Base-by-base conservation (phyloP, 2,797 vertebrate genomes). In the Smutsia gigantea region DNA sequence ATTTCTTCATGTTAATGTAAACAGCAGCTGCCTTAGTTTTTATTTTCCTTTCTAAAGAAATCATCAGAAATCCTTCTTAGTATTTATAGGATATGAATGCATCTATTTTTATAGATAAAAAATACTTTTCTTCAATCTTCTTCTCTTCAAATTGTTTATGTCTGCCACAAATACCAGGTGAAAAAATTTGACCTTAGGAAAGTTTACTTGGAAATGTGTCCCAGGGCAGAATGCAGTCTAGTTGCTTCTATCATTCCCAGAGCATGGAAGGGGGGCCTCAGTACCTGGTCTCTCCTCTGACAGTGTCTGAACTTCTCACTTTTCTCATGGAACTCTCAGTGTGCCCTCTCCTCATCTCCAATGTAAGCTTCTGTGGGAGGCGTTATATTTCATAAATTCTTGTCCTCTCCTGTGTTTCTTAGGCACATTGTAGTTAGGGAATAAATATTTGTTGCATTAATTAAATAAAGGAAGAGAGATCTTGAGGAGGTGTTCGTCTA, bases 1-100 rank as follows among this genome's bases (percentile, higher is more conserved):
- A 64, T 78, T 93, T 97, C 46, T 88, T 97, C 19, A 42, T 34
- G 49, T 90, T 89, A 55, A 77, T 87, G 88, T 84, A 93, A 86
- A 93, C 0, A 69, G n/a, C 57, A 94, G 15, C 29, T 86, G 17
- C 31, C 29, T 51, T 93, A 29, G 5, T 64, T 89, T 93, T 84
- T 51, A 57, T 63, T 90, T 42, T 66, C 12, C 42, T 83, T 94
- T 74, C 9, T 85, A 82, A 82, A 85, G 31, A 93, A 87, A 87
- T 72, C 8, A 90, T 63, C 23, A 57, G 61, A 87, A 74, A 4
- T 31, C 34, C 8, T 51, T 15, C 69, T 85, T 87, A 77, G 6
- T 89, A 61, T 90, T 89, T 83, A 27, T 25, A 53, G 61, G 49
- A 57, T 46, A 3, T 46, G 34, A 94, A 93, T 93, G 61, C 3